A percentile compares a stretch with the other conserved stretches of the same genome.
Evolutionary conservation across 2,888 invertebrate species (phyloP).

Genomic region (Ariolimax columbianus): DNA sequence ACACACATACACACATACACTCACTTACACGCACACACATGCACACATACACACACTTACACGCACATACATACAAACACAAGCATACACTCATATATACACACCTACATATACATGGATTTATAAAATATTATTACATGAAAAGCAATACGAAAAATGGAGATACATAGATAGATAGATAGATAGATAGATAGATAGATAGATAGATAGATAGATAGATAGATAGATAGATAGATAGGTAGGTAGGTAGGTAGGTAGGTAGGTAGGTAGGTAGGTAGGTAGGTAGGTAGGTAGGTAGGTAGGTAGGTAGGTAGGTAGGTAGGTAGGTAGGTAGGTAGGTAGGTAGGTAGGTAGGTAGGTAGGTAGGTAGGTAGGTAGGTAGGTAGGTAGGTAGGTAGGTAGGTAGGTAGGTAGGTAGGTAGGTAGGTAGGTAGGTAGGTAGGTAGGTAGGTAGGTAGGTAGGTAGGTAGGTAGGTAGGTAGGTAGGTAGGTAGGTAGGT

Average conservation of each 20-base stretch:
- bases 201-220: too few species aligned
- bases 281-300: not conserved
- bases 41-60: too few species aligned
- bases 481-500: not conserved
- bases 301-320: not conserved
- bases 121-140: too few species aligned
- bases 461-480: not conserved
- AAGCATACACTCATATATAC: too few species aligned
- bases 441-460: not conserved
- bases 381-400: not conserved
- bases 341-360: not conserved
- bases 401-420: not conserved
- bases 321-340: not conserved
- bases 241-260: not conserved
- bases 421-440: not conserved
- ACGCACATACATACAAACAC: too few species aligned
- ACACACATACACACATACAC: too few species aligned
- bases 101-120: too few species aligned
- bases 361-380: not conserved
- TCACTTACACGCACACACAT: too few species aligned
- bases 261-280: not conserved
- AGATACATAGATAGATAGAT: not conserved
- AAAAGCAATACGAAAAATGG: too few species aligned
- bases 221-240: not conserved
- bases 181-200: not conserved